These are phyloP conservation scores for Brachionus plicatilis DNA, from an alignment of 1,140 invertebrate genomes.

Conservation along the genomic window DNA sequence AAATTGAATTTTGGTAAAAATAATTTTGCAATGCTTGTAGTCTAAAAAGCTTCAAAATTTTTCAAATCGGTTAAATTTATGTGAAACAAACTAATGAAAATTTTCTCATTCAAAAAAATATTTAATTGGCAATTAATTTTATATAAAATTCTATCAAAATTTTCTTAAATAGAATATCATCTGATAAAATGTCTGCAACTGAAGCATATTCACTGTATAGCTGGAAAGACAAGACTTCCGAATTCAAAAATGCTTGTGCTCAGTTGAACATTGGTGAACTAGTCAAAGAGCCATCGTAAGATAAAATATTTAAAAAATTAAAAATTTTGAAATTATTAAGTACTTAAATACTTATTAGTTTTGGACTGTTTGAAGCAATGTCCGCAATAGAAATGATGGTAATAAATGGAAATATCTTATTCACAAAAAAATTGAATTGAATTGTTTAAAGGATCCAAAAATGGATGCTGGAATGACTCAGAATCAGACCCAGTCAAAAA, in stretches of 20 bases:
- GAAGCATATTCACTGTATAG: slow-evolving; percentile 49
- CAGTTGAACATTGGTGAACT: slow-evolving; percentile 79
- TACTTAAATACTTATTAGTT: slow-evolving; percentile 46
- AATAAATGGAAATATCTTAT: neutral
- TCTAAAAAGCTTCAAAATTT: neutral
- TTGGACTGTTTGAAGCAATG: slow-evolving; percentile 96
- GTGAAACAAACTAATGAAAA: neutral
- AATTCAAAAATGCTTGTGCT: slow-evolving; percentile 66
- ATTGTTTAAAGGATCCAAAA: slow-evolving; percentile 70
- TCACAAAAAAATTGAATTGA: neutral
- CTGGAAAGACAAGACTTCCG: slow-evolving; percentile 71
- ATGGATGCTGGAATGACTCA: slow-evolving; percentile 98
- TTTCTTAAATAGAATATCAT: neutral
- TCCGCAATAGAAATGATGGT: slow-evolving; percentile 97
- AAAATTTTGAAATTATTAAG: neutral
- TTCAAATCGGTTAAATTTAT: neutral
- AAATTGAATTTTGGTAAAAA: neutral
- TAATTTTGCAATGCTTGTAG: neutral
- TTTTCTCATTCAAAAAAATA: neutral
- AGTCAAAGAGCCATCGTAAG: slow-evolving; percentile 73
- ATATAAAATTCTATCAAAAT: neutral
- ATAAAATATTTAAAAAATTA: neutral
- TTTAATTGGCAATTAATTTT: neutral
- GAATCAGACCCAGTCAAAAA: slow-evolving; percentile 68
- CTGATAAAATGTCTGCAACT: neutral